These are phyloP conservation scores for Nematolebias whitei DNA, from an alignment of 2,113 vertebrate species.

Conservation along the genomic window DNA sequence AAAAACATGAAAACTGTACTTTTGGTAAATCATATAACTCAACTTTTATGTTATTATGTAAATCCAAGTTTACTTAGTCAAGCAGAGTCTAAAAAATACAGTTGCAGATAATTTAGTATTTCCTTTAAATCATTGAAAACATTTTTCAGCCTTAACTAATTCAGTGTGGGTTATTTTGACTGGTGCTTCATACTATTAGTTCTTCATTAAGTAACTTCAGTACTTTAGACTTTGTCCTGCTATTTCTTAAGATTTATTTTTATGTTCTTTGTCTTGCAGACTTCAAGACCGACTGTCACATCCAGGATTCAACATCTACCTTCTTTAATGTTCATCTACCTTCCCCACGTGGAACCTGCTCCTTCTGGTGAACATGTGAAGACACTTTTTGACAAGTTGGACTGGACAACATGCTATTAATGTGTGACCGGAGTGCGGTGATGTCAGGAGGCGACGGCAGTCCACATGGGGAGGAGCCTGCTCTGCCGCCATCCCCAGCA, in stretches of 20 bases:
- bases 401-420: conserved; percentile 40
- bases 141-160: too few species aligned
- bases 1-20: conserved; percentile 2
- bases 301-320: not conserved
- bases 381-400: conserved; percentile 24
- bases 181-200: not conserved
- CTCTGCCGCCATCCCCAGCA: conserved; percentile 9
- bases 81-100: not conserved
- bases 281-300: not conserved
- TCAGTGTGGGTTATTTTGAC: too few species aligned
- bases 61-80: not conserved
- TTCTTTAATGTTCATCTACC: not conserved
- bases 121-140: too few species aligned
- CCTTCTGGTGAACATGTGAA: conserved; percentile 49
- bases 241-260: not conserved
- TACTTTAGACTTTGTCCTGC: not conserved
- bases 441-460: conserved; percentile 53
- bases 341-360: conserved; percentile 49
- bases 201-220: not conserved
- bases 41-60: not conserved
- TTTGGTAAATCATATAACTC: not conserved
- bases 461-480: conserved; percentile 49
- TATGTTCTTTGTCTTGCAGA: conserved; percentile 31
- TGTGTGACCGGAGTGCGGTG: conserved; percentile 55
- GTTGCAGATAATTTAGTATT: too few species aligned